These are phyloP conservation scores for Cuniculus paca DNA, from an alignment of 2,797 vertebrate species.

Conservation along the genomic window DNA sequence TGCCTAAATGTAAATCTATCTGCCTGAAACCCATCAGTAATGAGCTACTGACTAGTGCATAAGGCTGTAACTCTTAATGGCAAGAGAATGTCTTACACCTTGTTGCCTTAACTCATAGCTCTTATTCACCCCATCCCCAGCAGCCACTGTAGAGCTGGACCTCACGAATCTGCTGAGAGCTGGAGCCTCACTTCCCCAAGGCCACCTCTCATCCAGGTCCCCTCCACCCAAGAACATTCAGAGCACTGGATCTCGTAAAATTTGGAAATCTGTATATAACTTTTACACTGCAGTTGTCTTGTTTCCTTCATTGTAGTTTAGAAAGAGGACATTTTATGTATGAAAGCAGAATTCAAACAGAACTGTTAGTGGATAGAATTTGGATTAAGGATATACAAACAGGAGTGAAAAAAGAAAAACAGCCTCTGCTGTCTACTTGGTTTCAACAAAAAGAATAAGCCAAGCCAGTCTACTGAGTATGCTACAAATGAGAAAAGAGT, in stretches of 20 bases:
- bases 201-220: not conserved
- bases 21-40: not conserved
- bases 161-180: not conserved
- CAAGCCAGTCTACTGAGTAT: not conserved
- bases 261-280: not conserved
- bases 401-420: not conserved
- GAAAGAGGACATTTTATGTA: not conserved
- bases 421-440: not conserved
- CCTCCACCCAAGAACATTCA: not conserved
- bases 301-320: not conserved
- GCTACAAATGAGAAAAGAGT: not conserved
- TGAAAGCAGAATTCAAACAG: not conserved
- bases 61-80: not conserved
- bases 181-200: not conserved
- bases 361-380: not conserved
- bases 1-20: constrained; percentile 25
- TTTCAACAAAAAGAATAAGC: not conserved
- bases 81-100: not conserved
- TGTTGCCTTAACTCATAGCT: not conserved
- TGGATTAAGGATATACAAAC: not conserved
- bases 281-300: not conserved
- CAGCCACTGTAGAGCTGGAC: not conserved
- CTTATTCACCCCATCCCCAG: not conserved
- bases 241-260: not conserved
- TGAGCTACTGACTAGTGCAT: not conserved